phyloP scores from a whole-genome alignment of 2,113 vertebrate species.

The Eubucco bourcierii region DNA sequence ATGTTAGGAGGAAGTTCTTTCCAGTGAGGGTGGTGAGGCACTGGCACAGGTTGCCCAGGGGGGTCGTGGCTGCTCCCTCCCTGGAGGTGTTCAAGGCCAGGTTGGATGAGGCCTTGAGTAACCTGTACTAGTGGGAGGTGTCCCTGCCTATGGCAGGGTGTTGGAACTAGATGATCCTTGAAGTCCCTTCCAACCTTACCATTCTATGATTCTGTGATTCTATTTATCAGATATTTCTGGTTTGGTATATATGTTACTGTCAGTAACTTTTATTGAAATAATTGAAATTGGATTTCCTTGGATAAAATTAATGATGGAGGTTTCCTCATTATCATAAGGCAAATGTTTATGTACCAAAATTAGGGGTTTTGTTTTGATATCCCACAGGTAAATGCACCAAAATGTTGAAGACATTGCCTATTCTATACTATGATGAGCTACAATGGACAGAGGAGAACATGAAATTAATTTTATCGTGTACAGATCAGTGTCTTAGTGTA shows the following conservation, averaged over 20 bases:
- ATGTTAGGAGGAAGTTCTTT: no score
- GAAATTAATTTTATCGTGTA: background rate
- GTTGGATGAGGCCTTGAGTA: no score
- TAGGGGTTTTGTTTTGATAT: background rate
- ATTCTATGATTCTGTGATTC: no score
- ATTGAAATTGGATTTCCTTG: background rate
- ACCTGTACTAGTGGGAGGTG: no score
- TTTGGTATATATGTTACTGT: background rate
- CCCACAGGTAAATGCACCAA: background rate
- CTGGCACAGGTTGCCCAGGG: no score
- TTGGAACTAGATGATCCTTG: no score
- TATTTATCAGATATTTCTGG: no score
- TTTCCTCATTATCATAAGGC: background rate
- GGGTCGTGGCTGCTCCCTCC: no score
- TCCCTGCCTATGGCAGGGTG: no score
- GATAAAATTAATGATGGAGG: background rate
- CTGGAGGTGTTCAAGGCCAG: no score
- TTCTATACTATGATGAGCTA: background rate
- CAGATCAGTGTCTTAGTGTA: background rate
- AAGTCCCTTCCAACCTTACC: no score
- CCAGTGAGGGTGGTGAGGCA: no score
- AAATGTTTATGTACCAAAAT: conserved; percentile 7
- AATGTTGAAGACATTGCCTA: background rate
- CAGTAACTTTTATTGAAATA: background rate
- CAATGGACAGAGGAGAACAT: background rate